These are phyloP conservation scores for Drosophila varians DNA, from an alignment of 1,140 invertebrate genomes.

Conservation along the genomic window DNA sequence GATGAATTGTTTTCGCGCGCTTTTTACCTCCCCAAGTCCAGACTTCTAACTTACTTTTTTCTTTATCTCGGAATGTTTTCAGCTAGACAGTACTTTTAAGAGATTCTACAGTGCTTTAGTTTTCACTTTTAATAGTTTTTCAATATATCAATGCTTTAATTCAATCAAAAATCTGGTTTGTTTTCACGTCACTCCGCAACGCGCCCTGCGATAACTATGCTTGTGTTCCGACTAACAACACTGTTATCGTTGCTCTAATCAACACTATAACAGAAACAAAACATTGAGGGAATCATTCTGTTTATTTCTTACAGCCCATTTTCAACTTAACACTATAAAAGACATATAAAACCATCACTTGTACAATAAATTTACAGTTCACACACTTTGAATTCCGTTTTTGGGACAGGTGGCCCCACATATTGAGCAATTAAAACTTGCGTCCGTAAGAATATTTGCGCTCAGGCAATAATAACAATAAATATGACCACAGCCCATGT, in stretches of 20 bases:
- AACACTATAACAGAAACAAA: background rate
- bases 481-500: constrained; percentile 87
- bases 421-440: constrained; percentile 69
- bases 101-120: background rate
- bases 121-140: background rate
- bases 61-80: constrained; percentile 17
- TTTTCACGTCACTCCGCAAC: background rate
- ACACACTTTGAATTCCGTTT: constrained; percentile 44
- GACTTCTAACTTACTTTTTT: constrained; percentile 45
- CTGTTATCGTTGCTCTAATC: background rate
- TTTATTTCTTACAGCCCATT: constrained; percentile 27
- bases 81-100: background rate
- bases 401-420: constrained; percentile 54
- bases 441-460: constrained; percentile 74
- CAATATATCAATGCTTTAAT: background rate
- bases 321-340: constrained; percentile 21
- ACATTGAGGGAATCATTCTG: background rate
- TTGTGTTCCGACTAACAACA: constrained; percentile 10
- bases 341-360: constrained; percentile 31
- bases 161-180: background rate
- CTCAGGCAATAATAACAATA: constrained; percentile 87
- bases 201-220: background rate
- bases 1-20: constrained; percentile 38
- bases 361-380: constrained; percentile 7
- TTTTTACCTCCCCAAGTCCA: background rate